phyloP scores from a whole-genome alignment of 2,888 invertebrate species.

The Dyspetes luteomarginatus region DNA sequence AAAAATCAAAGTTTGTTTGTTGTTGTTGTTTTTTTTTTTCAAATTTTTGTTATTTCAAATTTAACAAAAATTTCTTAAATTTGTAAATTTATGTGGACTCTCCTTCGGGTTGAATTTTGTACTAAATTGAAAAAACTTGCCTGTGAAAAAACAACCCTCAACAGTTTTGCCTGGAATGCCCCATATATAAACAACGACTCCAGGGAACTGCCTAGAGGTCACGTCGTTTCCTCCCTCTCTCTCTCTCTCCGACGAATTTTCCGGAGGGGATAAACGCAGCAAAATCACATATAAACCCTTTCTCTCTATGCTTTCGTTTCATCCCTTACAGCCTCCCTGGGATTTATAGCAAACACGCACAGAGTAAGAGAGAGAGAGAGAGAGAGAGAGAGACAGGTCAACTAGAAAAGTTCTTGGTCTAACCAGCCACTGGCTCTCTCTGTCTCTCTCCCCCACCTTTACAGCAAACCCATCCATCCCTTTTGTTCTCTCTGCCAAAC shows the following conservation, averaged over 20 bases:
- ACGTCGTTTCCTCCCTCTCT: constrained; percentile 1
- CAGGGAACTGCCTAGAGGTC: background rate
- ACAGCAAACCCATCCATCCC: background rate
- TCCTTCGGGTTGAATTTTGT: no score
- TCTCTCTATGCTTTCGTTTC: constrained; percentile 24
- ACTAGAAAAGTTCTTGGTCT: constrained; percentile 26
- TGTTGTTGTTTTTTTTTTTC: no score
- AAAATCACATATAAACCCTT: constrained; percentile 28
- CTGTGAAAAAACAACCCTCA: no score
- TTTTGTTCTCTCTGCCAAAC: constrained; percentile 23
- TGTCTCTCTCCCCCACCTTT: background rate
- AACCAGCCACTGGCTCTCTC: constrained; percentile 13
- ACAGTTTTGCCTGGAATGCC: background rate
- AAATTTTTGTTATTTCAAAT: no score
- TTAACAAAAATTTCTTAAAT: no score
- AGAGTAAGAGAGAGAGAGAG: background rate
- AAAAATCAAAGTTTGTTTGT: no score
- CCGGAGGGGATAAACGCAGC: constrained; percentile 16
- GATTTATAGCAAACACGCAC: background rate
- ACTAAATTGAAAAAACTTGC: background rate
- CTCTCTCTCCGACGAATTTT: constrained; percentile 18
- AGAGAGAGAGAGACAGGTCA: constrained; percentile 12
- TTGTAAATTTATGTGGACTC: no score
- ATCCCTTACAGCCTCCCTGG: background rate
- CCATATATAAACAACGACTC: background rate